Base-by-base conservation (phyloP, 2,888 invertebrate species). In the Nesidiocoris tenuis region DNA sequence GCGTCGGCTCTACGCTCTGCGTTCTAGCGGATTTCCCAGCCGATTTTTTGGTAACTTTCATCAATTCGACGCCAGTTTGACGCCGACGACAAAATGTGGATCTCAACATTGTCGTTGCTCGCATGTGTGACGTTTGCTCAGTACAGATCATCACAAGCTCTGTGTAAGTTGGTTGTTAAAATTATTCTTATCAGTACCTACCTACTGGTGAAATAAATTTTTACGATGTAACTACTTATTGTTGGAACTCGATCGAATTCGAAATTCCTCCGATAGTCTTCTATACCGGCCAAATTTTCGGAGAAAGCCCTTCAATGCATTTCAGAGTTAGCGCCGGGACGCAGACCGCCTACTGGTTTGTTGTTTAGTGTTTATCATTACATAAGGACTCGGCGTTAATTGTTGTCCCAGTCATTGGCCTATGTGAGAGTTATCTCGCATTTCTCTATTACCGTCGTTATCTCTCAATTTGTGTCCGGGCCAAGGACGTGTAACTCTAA, bases 71-170 rank as follows among this genome's bases (percentile, higher is more conserved):
- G 39, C 39, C 3, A 39, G 12, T 39, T 39, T 12, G 39, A 39
- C 39, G n/a, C 17, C 17, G 16, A 39, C 65, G 65, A 21, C 19
- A 70, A 24, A 24, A 70, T 70, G 70, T 24, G 59, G 70, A 59
- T 57, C 21, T 59, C 70, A 17, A 18, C 59, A 1, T 22, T 56
- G 22, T 59, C 23, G 56, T 22, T 61, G 17, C 57, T 57, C 25
- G n/a, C 59, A 21, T 16, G 57, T 16, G 19, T 70, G 54, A 18
- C 70, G 19, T 57, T 24, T 19, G 59, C 59, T 57, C 70, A 19
- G 16, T 39, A 25, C 1, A n/a, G 17, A 24, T 24, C 59, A 18
- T 57, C 70, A 12, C 17, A 70, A 1, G 57, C 70, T 5, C 21
- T 61, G 19, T 57, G 70, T 70, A 25, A 70, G 70, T 70, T 16